Base-by-base conservation (phyloP, 2,888 invertebrate genomes). In the Agonum fuliginosum region DNA sequence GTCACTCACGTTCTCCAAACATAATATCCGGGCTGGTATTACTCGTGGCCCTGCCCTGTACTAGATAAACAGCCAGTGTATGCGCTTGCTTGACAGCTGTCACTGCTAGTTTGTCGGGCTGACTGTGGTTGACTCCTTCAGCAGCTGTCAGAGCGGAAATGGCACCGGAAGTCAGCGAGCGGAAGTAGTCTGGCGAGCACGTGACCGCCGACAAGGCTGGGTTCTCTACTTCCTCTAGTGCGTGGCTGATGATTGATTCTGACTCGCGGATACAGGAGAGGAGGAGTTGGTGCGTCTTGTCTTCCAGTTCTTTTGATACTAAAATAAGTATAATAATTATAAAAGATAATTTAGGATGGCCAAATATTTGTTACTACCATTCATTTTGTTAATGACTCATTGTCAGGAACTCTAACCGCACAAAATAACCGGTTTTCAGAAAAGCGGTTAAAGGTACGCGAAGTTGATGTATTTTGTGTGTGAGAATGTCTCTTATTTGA, bases 11-110 rank as follows among this genome's bases (percentile, higher is more conserved):
- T 85, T 92, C 92, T 19, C 91, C 91, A 83, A 90, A 89, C 72
- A 89, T 88, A 80, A 92, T 91, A 83, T 92, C 93, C 22, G 93
- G 91, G 51, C 94, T 92, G 0, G 92, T 92, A 85, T 94, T 94
- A 1, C 94, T 92, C 5, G 94, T 93, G 1, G 94, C 93, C 84
- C 93, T 92, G n/a, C 94, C 94, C 81, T 93, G 91, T 62, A 94
- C 87, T 79, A 94, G 88, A 83, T 91, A 90, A 69, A 90, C 89
- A 2, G 91, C 88, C 65, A 92, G 85, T 65, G 88, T 86, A 84
- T 93, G 91, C 3, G 90, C 88, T 78, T 91, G 88, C 78, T 87
- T 86, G 81, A 88, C 89, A 14, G 91, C 86, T 79, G 84, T 84
- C 34, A 86, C 87, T 5, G 86, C 80, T 19, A 86, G 79, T 6